Evolutionary conservation across 2,888 invertebrate genomes (phyloP).

Genomic region (Cataglyphis altisquamis): DNA sequence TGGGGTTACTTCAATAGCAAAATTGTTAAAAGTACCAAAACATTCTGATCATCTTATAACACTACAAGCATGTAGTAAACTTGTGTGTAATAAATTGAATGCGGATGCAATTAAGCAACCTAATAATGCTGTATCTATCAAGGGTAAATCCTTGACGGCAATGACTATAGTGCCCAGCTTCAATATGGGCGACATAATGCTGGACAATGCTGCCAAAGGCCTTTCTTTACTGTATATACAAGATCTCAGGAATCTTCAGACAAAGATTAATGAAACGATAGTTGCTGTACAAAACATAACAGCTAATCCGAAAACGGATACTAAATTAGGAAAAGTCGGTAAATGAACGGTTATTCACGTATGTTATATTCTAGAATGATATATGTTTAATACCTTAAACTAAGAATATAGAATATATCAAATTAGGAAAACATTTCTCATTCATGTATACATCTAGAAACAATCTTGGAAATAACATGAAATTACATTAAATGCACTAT

Average conservation of each 20-base stretch:
- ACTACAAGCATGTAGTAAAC: constrained; percentile 90
- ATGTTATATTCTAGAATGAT: neutral
- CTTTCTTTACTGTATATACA: constrained; percentile 93
- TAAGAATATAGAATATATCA: neutral
- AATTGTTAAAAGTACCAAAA: constrained; percentile 92
- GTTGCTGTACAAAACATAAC: constrained; percentile 97
- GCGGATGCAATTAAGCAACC: constrained; percentile 88
- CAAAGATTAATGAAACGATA: constrained; percentile 97
- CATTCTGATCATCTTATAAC: constrained; percentile 94
- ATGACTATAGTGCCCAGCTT: constrained; percentile 90
- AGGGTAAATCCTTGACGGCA: constrained; percentile 91
- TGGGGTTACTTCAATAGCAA: constrained; percentile 93
- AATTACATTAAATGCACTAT: neutral
- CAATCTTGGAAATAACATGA: neutral
- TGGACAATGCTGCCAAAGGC: constrained; percentile 92
- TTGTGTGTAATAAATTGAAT: constrained; percentile 89
- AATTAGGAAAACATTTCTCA: neutral
- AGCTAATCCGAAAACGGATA: constrained; percentile 98
- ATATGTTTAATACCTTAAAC: neutral
- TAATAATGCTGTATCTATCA: constrained; percentile 85
- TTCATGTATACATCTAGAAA: neutral
- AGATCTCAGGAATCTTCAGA: constrained; percentile 95
- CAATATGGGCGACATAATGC: constrained; percentile 89
- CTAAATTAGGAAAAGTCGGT: constrained; percentile 97
- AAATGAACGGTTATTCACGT: constrained; percentile 81